Base-by-base conservation (phyloP, 1,140 invertebrate species). In the Ostrea edulis region DNA sequence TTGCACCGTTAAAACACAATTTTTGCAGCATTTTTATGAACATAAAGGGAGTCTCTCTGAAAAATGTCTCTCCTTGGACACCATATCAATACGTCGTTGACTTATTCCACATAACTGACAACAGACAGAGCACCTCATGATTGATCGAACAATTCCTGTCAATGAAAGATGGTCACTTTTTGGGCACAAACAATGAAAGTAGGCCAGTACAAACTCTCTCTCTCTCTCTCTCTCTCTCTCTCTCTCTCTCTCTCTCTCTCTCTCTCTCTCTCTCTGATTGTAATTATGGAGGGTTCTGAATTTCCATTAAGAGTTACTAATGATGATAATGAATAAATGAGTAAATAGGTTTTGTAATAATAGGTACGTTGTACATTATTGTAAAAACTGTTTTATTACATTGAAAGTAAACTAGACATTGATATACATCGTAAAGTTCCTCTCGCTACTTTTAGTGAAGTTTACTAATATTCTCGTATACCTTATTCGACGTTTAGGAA, bases 101-200 rank as follows among this genome's bases (percentile, higher is more conserved):
- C 25, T 29, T 35, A 77, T 35, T 77, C 25, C 68, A 77, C 68
- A 77, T 77, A 77, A 77, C 68, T 77, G 68, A 77, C 68, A 77
- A 0, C 29, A 44, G 14, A 9, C 29, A 25, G 68, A 29, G 5
- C 68, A 77, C 4, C 25, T 35, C 25, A 77, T 77, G 68, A 77
- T 77, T 77, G 68, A 77, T 77, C 8, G 68, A 77, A 29, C 68
- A 14, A 77, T 35, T 35, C 68, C 25, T 35, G 68, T 29, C 68
- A 77, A 77, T 35, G 29, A 77, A 77, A 35, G 68, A 44, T 14
- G 68, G 68, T 25, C 68, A 77, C 22, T 77, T 77, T 17, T 77
- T 77, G 58, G 14, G 12, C 25, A 77, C 12, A 77, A 77, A 77
- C 29, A 25, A 44, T 8, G 12, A 5, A 20, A 58, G 14, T 58